Evolutionary conservation across 2,888 invertebrate genomes (phyloP), one percentile per base, ranked within the genome.

Genomic region (Lasioglossum leucozonium): DNA sequence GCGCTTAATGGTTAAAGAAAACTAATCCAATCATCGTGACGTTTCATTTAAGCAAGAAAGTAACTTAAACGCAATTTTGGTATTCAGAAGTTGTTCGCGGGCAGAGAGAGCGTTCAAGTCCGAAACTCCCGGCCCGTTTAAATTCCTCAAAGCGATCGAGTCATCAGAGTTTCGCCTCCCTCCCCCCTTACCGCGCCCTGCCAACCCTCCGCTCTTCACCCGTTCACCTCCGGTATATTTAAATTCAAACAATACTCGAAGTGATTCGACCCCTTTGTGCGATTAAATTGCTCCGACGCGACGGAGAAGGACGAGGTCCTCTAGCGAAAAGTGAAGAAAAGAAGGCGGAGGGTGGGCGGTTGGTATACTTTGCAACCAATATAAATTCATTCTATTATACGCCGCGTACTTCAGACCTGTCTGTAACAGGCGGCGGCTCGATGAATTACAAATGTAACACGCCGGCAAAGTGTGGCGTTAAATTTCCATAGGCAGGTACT

Each of bases 371-470:
- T 81, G 85, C 81, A 84, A 88, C 82, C 88, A 87, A 91, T 89
- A 91, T 90, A 91, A 91, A 91, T 91, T 91, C 86, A 91, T 91
- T 91, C 91, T 86, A 86, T 91, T 90, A 90, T 81, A 87, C 82
- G 80, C 79, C 55, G 84, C 79, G 87, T 76, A 87, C 82, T 84
- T 86, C 81, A 77, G 82, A 81, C 40, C 86, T 87, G 90, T 90
- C 92, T 77, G 84, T 87, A 88, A 87, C 90, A 89, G 74, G 79
- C 82, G 88, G 86, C 76, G 87, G 85, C 77, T 82, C 90, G 89
- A 92, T 92, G 91, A 91, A 92, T 92, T 91, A 91, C 91, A 90
- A 90, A 92, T 91, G 91, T 91, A 91, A 92, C 88, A 89, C 85
- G 87, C 84, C 84, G 81, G 87, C 85, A 86, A 91, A 91, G 91